phyloP scores from a whole-genome alignment of 1,140 invertebrate species.

The Triops cancriformis region DNA sequence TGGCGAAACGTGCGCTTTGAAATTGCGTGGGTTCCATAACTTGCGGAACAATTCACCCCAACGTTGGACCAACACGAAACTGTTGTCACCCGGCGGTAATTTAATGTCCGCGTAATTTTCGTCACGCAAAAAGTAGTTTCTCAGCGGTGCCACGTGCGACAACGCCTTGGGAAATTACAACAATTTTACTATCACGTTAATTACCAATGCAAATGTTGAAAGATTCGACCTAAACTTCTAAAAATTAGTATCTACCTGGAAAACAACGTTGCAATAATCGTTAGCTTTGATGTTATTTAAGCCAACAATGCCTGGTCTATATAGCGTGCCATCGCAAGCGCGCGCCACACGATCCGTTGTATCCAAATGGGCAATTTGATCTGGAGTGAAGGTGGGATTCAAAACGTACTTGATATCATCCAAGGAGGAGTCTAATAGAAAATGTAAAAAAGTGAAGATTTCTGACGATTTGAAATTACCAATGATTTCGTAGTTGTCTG shows the following conservation, averaged over 20 bases:
- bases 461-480: constrained; percentile 48
- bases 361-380: constrained; percentile 74
- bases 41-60: constrained; percentile 97
- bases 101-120: constrained; percentile 83
- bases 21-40: constrained; percentile 97
- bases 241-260: constrained; percentile 58
- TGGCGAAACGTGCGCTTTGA: constrained; percentile 98
- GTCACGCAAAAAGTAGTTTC: constrained; percentile 92
- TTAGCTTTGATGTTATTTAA: constrained; percentile 99
- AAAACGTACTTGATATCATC: constrained; percentile 99
- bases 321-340: constrained; percentile 93
- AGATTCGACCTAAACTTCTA: constrained; percentile 14
- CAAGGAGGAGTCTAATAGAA: constrained; percentile 76
- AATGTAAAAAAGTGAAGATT: neutral
- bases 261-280: constrained; percentile 97
- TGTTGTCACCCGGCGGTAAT: constrained; percentile 83
- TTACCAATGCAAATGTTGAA: neutral
- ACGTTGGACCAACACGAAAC: constrained; percentile 83
- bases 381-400: constrained; percentile 87
- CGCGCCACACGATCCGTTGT: constrained; percentile 75
- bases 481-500: constrained; percentile 99
- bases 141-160: constrained; percentile 84
- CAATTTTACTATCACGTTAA: neutral
- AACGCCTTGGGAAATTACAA: constrained; percentile 55
- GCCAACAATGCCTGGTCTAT: constrained; percentile 92